Evolutionary conservation across 2,113 vertebrate genomes (phyloP).

Genomic region (Hippoglossus stenolepis): DNA sequence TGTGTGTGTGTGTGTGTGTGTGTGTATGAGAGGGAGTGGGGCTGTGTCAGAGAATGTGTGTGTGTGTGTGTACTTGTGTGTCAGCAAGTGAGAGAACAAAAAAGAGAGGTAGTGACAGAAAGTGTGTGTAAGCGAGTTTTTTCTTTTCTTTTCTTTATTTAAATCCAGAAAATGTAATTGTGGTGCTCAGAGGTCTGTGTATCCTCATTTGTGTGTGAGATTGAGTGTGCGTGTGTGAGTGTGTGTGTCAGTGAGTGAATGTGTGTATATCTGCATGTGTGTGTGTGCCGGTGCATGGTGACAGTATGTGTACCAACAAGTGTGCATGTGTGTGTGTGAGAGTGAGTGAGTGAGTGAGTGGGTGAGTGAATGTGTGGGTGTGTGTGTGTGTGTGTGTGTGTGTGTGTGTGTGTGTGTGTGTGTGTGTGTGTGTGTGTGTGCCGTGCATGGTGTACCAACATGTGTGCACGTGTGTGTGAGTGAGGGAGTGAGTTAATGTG

Average conservation of each 20-base stretch:
- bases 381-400: background rate
- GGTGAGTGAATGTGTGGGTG: background rate
- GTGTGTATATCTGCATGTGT: too few relatives aligned
- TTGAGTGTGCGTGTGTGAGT: background rate
- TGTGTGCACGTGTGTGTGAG: background rate
- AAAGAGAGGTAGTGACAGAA: constrained; percentile 60
- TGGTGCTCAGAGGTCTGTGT: constrained; percentile 35
- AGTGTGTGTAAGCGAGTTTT: constrained; percentile 51
- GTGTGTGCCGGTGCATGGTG: background rate
- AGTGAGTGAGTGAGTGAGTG: background rate
- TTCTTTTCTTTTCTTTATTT: constrained; percentile 6
- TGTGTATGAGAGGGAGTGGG: constrained; percentile 9
- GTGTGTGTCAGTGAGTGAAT: background rate
- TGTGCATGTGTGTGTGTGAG: too few relatives aligned
- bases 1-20: constrained; percentile 38
- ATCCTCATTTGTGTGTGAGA: background rate
- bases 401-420: background rate
- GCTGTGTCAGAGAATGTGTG: constrained; percentile 38
- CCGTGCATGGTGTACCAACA: background rate
- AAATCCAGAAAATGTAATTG: constrained; percentile 55
- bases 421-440: background rate
- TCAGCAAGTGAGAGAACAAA: constrained; percentile 69
- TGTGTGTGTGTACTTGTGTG: constrained; percentile 59
- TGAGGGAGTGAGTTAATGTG: too few relatives aligned
- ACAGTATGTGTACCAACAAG: background rate